Percentiles rank a stretch among this genome's conserved stretches.
These are phyloP conservation scores for Busseola fusca DNA, from an alignment of 2,888 invertebrate species.

Conservation along the genomic window DNA sequence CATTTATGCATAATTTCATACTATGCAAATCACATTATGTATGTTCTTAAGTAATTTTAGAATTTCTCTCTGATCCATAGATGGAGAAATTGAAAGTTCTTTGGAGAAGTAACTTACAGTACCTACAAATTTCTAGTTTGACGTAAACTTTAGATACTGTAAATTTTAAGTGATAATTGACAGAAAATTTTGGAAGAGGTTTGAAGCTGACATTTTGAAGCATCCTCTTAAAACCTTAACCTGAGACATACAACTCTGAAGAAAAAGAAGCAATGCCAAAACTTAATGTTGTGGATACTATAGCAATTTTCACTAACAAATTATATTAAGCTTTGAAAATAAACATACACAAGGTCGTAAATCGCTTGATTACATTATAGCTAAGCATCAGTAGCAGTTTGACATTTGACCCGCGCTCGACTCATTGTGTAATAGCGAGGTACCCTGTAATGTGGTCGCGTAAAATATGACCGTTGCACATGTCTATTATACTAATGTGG, in stretches of 20 bases:
- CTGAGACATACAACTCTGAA: no score
- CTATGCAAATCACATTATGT: constrained; percentile 35
- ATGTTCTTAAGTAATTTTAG: constrained; percentile 20
- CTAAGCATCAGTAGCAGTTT: constrained; percentile 38
- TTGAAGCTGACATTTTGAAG: neutral
- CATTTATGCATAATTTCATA: constrained; percentile 21
- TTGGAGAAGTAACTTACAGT: neutral
- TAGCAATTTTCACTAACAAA: neutral
- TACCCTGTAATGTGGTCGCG: constrained; percentile 20
- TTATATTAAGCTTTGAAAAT: neutral
- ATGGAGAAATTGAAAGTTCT: constrained; percentile 11
- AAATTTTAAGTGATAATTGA: neutral
- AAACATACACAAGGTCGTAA: constrained; percentile 20
- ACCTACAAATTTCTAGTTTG: neutral
- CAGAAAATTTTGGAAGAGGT: neutral
- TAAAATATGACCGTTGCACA: constrained; percentile 46
- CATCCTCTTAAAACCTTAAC: neutral
- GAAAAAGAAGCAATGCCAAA: neutral
- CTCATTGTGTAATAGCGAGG: constrained; percentile 37
- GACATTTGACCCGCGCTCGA: constrained; percentile 49
- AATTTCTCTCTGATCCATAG: constrained; percentile 30
- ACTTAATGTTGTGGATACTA: neutral
- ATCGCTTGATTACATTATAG: constrained; percentile 27
- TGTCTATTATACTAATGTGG: constrained; percentile 24
- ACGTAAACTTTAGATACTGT: neutral